Evolutionary conservation across 64 coral and sea anemone genomes (phyloP), one percentile per base, ranked within the genome.

Genomic region (Acropora tenuis): DNA sequence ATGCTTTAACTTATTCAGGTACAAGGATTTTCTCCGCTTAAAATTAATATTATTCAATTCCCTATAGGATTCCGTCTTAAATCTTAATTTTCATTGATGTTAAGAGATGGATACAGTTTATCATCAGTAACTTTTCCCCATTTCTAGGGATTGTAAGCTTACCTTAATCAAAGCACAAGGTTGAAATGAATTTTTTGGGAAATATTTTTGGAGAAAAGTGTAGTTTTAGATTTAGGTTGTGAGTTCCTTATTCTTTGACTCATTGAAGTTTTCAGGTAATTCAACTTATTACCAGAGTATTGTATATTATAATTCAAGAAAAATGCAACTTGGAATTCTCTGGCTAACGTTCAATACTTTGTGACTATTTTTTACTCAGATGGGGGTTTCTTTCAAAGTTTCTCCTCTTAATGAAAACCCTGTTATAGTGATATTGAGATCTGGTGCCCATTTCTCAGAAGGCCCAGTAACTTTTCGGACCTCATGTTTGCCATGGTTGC

Each of bases 151-250:
- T 74, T 40, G 41, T 40, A 74, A 74, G 71, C 71, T 74, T 74
- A 74, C n/a, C n/a, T 74, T 74, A 74, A 74, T 74, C 41, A 74
- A 74, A 74, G 71, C 71, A 74, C 71, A 74, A 63, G 71, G 71
- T 74, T 74, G 71, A 74, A 74, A 74, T 74, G 9, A 43, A 43
- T 74, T 74, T 74, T 74, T 74, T 40, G 71, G 71, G 71, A 74
- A 74, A 74, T 74, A 74, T 74, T 74, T 74, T 74, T 74, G 71
- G 71, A 74, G 71, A 74, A 74, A 74, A 74, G 71, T 74, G 71
- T 30, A 74, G 18, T 74, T 74, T 74, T 74, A 74, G 71, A 74
- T 74, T 43, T 74, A 43, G 59, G 41, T 20, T 74, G 71, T 74
- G 71, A 74, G 71, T 74, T 74, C 18, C 71, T 74, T 74, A 41